Conservation (phyloP, 2,888 invertebrate species). For the Drosophila paucipuncta region DNA sequence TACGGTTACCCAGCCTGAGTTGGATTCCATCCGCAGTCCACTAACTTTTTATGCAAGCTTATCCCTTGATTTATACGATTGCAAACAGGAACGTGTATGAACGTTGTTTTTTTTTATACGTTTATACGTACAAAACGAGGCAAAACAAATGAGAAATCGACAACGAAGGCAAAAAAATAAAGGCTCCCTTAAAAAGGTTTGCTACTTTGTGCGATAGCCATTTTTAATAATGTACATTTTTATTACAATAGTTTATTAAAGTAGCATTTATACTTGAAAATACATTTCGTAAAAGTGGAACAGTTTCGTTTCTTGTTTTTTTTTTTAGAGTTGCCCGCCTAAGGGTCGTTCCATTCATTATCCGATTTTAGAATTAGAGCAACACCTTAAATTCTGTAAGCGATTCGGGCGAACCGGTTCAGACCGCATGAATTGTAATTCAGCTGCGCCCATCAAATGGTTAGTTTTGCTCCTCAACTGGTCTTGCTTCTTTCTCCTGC, state of each 20-base stretch:
- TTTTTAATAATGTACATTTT: constrained; percentile 10
- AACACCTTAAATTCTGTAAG: constrained; percentile 24
- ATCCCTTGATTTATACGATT: constrained; percentile 78
- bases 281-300: constrained; percentile 3
- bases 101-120: constrained; percentile 52
- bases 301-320: not conserved
- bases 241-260: constrained; percentile 11
- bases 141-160: constrained; percentile 4
- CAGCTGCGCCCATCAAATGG: constrained; percentile 38
- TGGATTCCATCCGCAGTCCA: constrained; percentile 12
- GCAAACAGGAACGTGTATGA: constrained; percentile 69
- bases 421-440: constrained; percentile 18
- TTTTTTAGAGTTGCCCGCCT: not conserved
- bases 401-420: constrained; percentile 13
- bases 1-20: constrained; percentile 44
- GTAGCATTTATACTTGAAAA: constrained; percentile 10
- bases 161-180: constrained; percentile 4
- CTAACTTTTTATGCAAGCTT: constrained; percentile 64
- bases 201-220: not conserved
- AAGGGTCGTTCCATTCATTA: constrained; percentile 7
- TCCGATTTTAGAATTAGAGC: constrained; percentile 14
- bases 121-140: not conserved
- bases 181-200: not conserved
- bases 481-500: not conserved
- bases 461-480: constrained; percentile 1